Evolutionary conservation across 1,140 invertebrate species (phyloP).

Genomic region (Solenopsis fugax): DNA sequence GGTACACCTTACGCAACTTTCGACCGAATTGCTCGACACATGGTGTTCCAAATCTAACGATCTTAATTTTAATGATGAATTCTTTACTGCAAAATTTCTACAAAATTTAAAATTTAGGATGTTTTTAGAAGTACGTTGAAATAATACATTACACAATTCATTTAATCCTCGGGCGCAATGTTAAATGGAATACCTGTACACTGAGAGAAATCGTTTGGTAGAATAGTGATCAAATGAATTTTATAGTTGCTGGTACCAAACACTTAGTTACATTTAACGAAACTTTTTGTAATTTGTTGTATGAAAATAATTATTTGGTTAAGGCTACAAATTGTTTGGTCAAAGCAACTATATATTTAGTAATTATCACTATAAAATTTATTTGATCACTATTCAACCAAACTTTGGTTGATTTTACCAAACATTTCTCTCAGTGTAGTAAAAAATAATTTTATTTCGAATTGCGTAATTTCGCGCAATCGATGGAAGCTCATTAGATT

Average conservation of each 20-base stretch:
- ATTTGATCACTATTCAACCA: too few species aligned
- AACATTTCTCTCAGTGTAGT: too few species aligned
- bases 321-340: too few species aligned
- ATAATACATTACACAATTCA: neutral
- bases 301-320: too few species aligned
- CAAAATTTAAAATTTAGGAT: neutral
- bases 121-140: neutral
- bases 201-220: too few species aligned
- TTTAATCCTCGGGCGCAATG: neutral
- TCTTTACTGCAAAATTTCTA: neutral
- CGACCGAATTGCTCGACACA: neutral
- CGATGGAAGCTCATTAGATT: neutral
- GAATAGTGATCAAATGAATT: too few species aligned
- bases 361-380: too few species aligned
- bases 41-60: neutral
- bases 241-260: too few species aligned
- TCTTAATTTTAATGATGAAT: slow-evolving; percentile 1
- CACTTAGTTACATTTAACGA: too few species aligned
- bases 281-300: too few species aligned
- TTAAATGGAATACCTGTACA: neutral
- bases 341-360: too few species aligned
- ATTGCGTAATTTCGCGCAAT: neutral
- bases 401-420: too few species aligned
- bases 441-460: neutral
- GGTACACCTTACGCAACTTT: neutral